These are phyloP conservation scores for Drosophila tripunctata DNA, from an alignment of 2,888 invertebrate genomes.

Conservation along the genomic window DNA sequence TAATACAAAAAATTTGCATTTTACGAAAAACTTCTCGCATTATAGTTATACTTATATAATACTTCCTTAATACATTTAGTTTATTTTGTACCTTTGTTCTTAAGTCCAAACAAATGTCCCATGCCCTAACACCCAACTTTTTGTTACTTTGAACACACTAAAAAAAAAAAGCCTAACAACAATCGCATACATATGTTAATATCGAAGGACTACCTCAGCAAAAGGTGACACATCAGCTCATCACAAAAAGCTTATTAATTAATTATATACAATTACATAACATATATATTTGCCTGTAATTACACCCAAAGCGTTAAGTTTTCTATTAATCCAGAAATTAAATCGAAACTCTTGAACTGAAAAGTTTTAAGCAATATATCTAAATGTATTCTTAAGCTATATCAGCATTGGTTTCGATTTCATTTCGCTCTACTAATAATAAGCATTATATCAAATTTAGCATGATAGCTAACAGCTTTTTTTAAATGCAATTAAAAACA, in stretches of 20 bases:
- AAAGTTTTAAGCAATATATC: too few relatives aligned
- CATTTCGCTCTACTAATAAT: constrained; percentile 8
- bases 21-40: constrained; percentile 4
- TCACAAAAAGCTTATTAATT: constrained; percentile 70
- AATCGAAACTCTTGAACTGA: constrained; percentile 4
- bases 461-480: constrained; percentile 53
- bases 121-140: constrained; percentile 66
- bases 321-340: constrained; percentile 27
- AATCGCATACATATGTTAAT: too few relatives aligned
- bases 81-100: constrained; percentile 28
- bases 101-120: constrained; percentile 56
- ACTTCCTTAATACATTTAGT: not conserved
- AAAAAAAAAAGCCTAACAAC: constrained; percentile 61
- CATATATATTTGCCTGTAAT: constrained; percentile 54
- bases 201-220: constrained; percentile 60
- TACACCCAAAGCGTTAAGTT: constrained; percentile 28
- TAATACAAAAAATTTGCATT: constrained; percentile 15
- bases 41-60: constrained; percentile 7
- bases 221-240: constrained; percentile 79
- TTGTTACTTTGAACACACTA: constrained; percentile 60
- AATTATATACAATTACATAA: too few relatives aligned
- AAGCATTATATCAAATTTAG: constrained; percentile 30
- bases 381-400: too few relatives aligned
- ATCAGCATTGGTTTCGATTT: too few relatives aligned
- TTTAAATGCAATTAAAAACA: constrained; percentile 16